Base-by-base conservation (phyloP, 2,888 invertebrate genomes). In the Acronicta alni region DNA sequence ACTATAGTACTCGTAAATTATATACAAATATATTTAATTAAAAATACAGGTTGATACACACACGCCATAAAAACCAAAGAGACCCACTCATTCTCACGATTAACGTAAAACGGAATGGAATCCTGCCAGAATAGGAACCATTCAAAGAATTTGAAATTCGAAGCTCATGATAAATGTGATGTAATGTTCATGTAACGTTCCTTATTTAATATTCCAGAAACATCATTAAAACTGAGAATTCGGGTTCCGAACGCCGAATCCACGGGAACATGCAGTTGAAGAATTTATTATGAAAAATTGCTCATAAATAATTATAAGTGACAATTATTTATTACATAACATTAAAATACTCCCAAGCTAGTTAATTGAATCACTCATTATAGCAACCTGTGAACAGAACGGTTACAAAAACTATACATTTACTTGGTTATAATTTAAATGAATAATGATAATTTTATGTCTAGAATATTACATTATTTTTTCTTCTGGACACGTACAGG, bases 241-340 rank as follows among this genome's bases (percentile, higher is more conserved):
- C 44, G 41, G 53, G 53, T 66, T 48, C 44, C 59, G 43, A 35
- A 14, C 26, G 47, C 51, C 53, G 20, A 58, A 41, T 30, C 45
- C 75, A 66, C 58, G 75, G 67, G 62, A 75, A 57, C 64, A 53
- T 63, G 71, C 42, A 52, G 41, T 67, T 16, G 20, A 45, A 48
- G 41, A 55, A 59, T 59, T 48, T 52, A 68, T 72, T 55, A 54
- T 18, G 46, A 54, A 56, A n/a, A 60, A 41, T 42, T 30, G 60
- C 61, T 61, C 58, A 57, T 72, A 49, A 63, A 56, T 60, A 56
- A 58, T 57, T 18, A 57, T 61, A 54, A 68, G 44, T 61, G 73
- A 59, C 64, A 68, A 56, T 64, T 62, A 64, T 64, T 72, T 73
- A 59, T 64, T 62, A 56, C 44, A 3, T 12, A 38, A 51, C 55